phyloP scores from a whole-genome alignment of 2,888 invertebrate genomes.

The Heliconius ethilla region DNA sequence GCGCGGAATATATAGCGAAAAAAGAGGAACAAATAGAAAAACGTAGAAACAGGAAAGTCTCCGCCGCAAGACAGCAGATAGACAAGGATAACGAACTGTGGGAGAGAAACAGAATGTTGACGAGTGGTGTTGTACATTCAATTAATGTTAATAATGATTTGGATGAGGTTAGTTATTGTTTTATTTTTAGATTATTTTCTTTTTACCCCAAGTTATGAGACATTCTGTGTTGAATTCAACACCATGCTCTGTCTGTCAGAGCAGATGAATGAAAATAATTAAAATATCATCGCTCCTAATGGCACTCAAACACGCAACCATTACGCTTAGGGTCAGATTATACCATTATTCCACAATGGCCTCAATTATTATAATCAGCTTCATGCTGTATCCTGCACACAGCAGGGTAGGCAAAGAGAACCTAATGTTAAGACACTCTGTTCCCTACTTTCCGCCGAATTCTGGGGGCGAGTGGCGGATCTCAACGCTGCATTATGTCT shows the following conservation, averaged over 20 bases:
- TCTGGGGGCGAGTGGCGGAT: too few relatives aligned
- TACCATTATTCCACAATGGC: too few relatives aligned
- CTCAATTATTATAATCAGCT: too few relatives aligned
- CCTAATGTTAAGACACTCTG: too few relatives aligned
- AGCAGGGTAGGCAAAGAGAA: too few relatives aligned
- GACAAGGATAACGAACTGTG: slow-evolving; percentile 99
- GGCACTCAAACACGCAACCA: too few relatives aligned
- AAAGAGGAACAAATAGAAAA: slow-evolving; percentile 97
- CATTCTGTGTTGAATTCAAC: background rate
- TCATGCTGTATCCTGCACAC: too few relatives aligned
- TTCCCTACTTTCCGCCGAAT: too few relatives aligned
- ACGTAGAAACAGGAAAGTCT: slow-evolving; percentile 94
- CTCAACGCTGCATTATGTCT: too few relatives aligned
- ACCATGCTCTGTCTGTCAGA: background rate
- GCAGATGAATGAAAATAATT: background rate
- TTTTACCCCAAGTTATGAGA: background rate
- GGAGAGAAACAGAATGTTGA: slow-evolving; percentile 99
- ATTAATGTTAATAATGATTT: slow-evolving; percentile 95
- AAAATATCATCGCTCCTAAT: background rate
- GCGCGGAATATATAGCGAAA: slow-evolving; percentile 95
- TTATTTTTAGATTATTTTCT: background rate
- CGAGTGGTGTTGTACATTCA: slow-evolving; percentile 95
- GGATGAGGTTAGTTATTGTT: slow-evolving; percentile 85
- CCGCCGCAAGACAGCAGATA: slow-evolving; percentile 97
- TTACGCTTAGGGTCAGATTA: too few relatives aligned